phyloP scores from a whole-genome alignment of 2,888 invertebrate genomes.

The Drosophila phalerata region DNA sequence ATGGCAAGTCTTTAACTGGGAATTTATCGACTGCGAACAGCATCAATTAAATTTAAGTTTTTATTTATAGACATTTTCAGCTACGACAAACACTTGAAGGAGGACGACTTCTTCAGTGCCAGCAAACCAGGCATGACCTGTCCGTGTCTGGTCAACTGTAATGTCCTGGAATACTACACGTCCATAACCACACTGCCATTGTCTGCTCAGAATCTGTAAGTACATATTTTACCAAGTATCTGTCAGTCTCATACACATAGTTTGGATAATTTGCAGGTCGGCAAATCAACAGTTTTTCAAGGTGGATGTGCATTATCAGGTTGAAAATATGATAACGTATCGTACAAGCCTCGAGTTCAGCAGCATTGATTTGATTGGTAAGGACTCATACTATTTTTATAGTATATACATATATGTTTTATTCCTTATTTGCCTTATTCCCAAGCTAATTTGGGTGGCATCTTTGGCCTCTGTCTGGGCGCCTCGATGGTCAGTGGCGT shows the following conservation, averaged over 20 bases:
- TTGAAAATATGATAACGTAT: slow-evolving; percentile 84
- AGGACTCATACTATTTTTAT: not conserved
- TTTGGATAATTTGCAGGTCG: slow-evolving; percentile 4
- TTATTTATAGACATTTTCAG: slow-evolving; percentile 73
- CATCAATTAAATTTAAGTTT: slow-evolving; percentile 8
- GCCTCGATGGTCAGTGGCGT: slow-evolving; percentile 86
- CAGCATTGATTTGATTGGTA: slow-evolving; percentile 85
- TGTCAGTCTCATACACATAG: not conserved
- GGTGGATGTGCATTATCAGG: slow-evolving; percentile 85
- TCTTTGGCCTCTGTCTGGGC: slow-evolving; percentile 86
- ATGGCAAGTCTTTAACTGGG: slow-evolving; percentile 63
- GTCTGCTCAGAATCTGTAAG: slow-evolving; percentile 41
- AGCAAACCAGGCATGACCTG: slow-evolving; percentile 82
- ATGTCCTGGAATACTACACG: slow-evolving; percentile 77
- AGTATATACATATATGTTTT: not conserved
- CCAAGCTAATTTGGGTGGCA: slow-evolving; percentile 86
- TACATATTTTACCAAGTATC: slow-evolving; percentile 43
- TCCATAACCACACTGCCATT: slow-evolving; percentile 71
- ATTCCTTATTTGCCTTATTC: not conserved
- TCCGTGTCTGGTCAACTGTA: slow-evolving; percentile 81
- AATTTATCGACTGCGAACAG: not conserved
- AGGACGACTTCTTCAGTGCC: slow-evolving; percentile 76
- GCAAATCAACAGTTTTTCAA: slow-evolving; percentile 61
- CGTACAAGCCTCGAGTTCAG: slow-evolving; percentile 85
- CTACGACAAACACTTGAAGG: slow-evolving; percentile 79